These are phyloP conservation scores for Barypeithes pellucidus DNA, from an alignment of 2,888 invertebrate genomes.

Conservation along the genomic window DNA sequence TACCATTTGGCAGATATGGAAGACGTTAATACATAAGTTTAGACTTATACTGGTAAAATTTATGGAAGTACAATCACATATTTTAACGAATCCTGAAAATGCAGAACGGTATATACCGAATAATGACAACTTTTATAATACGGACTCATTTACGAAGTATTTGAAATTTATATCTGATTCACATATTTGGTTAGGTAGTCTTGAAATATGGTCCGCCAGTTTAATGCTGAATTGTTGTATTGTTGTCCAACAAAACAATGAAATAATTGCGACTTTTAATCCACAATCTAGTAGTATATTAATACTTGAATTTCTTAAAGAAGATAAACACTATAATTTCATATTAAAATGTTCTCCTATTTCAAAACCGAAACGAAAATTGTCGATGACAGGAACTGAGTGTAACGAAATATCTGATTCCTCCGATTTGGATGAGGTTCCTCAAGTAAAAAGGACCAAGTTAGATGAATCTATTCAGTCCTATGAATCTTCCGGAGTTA, in stretches of 20 bases:
- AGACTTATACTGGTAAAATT: conserved; percentile 1
- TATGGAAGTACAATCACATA: conserved; percentile 8
- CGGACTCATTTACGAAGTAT: not conserved
- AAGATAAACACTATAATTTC: not conserved
- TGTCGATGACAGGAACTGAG: not conserved
- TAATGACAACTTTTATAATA: not conserved
- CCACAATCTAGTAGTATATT: not conserved
- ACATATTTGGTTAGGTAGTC: conserved; percentile 12
- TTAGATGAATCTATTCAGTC: not conserved
- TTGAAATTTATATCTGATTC: conserved; percentile 1
- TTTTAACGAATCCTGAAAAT: not conserved
- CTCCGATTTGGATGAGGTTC: no score
- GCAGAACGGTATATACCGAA: not conserved
- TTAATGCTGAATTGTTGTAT: no score
- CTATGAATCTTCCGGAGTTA: conserved; percentile 35
- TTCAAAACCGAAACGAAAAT: no score
- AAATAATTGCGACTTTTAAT: not conserved
- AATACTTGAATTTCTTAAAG: no score
- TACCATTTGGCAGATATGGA: not conserved
- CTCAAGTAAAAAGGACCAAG: not conserved
- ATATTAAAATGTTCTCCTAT: conserved; percentile 1
- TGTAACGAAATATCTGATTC: not conserved
- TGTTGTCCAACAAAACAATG: not conserved
- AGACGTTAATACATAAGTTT: not conserved
- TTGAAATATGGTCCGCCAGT: conserved; percentile 22